Evolutionary conservation across 2,888 invertebrate genomes (phyloP).

Genomic region (Torymus tubicola): DNA sequence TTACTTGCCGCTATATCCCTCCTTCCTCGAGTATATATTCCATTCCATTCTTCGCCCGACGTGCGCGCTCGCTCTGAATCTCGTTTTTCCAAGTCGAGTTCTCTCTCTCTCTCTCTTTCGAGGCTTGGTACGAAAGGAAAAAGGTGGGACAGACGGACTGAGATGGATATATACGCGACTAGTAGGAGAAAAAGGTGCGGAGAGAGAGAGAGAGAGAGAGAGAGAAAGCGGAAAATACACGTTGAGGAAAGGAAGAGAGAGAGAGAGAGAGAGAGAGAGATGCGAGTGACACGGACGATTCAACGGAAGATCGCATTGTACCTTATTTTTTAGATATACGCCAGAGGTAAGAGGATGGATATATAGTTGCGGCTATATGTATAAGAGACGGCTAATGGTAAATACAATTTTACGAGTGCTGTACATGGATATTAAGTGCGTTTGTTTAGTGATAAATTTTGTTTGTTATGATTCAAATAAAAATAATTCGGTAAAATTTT

Average conservation of each 20-base stretch:
- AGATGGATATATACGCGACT: constrained; percentile 49
- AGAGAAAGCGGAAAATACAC: constrained; percentile 44
- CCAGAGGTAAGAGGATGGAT: too few relatives aligned
- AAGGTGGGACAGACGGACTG: constrained; percentile 34
- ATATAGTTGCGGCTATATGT: too few relatives aligned
- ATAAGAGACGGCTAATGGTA: too few relatives aligned
- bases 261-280: constrained; percentile 33
- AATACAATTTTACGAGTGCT: too few relatives aligned
- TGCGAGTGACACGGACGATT: constrained; percentile 42
- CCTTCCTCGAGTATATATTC: constrained; percentile 59
- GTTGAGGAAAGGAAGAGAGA: constrained; percentile 14
- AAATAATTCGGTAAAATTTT: too few relatives aligned
- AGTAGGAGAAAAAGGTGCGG: neutral
- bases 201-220: constrained; percentile 15
- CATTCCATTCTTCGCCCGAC: constrained; percentile 58
- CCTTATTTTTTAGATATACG: constrained; percentile 7
- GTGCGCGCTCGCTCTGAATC: constrained; percentile 56
- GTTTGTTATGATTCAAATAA: too few relatives aligned
- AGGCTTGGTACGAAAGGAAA: constrained; percentile 15
- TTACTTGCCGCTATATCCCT: constrained; percentile 45
- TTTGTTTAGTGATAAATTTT: too few relatives aligned
- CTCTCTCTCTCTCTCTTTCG: constrained; percentile 25
- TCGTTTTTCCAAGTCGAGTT: constrained; percentile 60
- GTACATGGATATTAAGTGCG: too few relatives aligned
- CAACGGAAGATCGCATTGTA: constrained; percentile 6